Conservation (phyloP, 2,113 vertebrate genomes). For the Empidonax alnorum region DNA sequence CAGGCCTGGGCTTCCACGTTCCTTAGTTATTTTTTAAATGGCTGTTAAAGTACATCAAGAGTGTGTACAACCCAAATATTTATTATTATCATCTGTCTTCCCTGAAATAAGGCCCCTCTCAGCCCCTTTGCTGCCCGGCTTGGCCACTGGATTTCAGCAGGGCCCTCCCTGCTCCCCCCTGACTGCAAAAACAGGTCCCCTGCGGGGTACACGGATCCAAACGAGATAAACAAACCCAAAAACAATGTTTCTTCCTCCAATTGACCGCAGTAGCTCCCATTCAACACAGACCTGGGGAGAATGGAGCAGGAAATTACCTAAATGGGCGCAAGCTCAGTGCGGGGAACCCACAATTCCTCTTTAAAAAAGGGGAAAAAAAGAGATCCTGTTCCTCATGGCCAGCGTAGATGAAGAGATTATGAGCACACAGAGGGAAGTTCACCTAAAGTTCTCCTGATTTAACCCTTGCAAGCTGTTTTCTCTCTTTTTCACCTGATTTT, state of each 20-base stretch:
- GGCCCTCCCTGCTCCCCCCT: background rate
- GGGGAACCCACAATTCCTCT: background rate
- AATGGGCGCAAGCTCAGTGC: background rate
- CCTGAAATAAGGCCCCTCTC: background rate
- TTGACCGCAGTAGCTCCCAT: background rate
- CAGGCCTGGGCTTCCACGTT: accelerated
- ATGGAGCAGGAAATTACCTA: conserved; percentile 40
- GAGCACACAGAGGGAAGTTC: background rate
- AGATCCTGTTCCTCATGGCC: background rate
- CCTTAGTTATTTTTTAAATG: background rate
- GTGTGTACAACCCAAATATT: background rate
- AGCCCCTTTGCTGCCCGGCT: background rate
- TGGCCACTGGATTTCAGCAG: accelerated
- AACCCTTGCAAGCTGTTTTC: background rate
- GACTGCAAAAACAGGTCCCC: accelerated
- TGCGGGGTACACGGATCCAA: background rate
- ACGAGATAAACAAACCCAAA: background rate
- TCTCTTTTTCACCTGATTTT: background rate
- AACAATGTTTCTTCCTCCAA: conserved; percentile 60
- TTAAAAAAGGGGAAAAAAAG: background rate
- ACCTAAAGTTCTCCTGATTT: background rate
- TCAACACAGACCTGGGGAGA: background rate
- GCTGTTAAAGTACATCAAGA: background rate
- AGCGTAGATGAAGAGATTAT: background rate
- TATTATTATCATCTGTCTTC: background rate